phyloP scores from a whole-genome alignment of 2,797 vertebrate species.

The Lacerta bilineata region DNA sequence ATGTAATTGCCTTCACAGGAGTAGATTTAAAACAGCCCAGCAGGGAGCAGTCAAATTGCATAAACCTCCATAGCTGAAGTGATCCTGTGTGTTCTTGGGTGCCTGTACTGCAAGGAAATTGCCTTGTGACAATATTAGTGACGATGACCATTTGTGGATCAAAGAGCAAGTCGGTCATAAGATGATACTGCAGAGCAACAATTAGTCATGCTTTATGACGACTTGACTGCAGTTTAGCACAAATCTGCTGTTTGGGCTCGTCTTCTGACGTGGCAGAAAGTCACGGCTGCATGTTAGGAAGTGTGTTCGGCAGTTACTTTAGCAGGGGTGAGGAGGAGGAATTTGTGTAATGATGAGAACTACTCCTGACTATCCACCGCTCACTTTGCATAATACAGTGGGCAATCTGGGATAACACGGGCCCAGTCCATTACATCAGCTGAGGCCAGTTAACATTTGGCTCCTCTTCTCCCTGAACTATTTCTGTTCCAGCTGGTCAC shows the following conservation, averaged over 20 bases:
- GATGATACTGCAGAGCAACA: neutral
- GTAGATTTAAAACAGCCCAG: neutral
- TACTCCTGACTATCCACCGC: neutral
- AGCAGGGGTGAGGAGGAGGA: neutral
- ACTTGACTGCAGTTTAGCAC: neutral
- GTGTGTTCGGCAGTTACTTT: neutral
- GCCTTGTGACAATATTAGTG: constrained; percentile 12
- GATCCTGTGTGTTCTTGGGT: neutral
- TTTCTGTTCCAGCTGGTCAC: neutral
- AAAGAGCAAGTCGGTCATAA: neutral
- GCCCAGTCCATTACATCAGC: neutral
- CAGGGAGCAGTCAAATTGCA: constrained; percentile 16
- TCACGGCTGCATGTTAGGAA: neutral
- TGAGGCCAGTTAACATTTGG: neutral
- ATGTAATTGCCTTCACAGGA: neutral
- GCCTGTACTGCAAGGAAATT: neutral
- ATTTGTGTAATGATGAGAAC: neutral
- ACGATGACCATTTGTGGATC: neutral
- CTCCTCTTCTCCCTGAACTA: neutral
- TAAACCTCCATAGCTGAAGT: neutral
- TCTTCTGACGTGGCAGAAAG: neutral
- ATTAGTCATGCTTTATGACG: neutral
- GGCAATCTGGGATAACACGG: neutral
- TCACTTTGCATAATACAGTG: neutral
- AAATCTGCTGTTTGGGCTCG: neutral